Evolutionary conservation across 2,113 vertebrate genomes (phyloP), one percentile per base, ranked within the genome.

Genomic region (Hippopotamus amphibius): DNA sequence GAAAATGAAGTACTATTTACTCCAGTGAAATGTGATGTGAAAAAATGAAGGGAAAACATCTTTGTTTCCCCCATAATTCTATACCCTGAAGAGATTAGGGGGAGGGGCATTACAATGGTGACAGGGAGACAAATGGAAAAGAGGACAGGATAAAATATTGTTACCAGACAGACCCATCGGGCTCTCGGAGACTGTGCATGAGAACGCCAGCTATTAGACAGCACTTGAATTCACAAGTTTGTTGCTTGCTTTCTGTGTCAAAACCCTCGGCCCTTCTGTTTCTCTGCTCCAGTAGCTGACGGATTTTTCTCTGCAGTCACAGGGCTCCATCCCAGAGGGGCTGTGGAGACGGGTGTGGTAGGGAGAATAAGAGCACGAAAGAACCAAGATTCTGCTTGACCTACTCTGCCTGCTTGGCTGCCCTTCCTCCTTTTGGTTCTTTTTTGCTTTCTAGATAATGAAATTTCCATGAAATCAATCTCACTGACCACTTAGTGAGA

Each of bases 1-100:
- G 88, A 84, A 90, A 97, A 94, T 19, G 43, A 84, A 93, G 66
- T 68, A 43, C 66, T 88, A 0, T 85, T 97, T 76, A 82, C 83
- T 95, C 82, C 53, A 76, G 81, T 74, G 72, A 83, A 94, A 94
- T 92, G 19, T 63, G 61, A 82, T 55, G 30, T 87, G 86, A 94
- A 89, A 76, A 95, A 97, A 93, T 53, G n/a, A 76, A 93, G 71
- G n/a, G n/a, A 76, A 94, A 93, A 55, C 19, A 68, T 61, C 50
- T 33, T 33, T 93, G 88, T 74, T 90, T 89, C 16, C 37, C 28
- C 66, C 50, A 68, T 55, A 88, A 86, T 41, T 90, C 53, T 86
- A 66, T 15, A 65, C 37, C 65, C 55, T 68, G 65, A 88, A 77
- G 41, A 79, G 41, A 95, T 72, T 28, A 43, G 28, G 30, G 17